These are phyloP conservation scores for Calameuta pallipes DNA, from an alignment of 2,888 invertebrate species.

Conservation along the genomic window DNA sequence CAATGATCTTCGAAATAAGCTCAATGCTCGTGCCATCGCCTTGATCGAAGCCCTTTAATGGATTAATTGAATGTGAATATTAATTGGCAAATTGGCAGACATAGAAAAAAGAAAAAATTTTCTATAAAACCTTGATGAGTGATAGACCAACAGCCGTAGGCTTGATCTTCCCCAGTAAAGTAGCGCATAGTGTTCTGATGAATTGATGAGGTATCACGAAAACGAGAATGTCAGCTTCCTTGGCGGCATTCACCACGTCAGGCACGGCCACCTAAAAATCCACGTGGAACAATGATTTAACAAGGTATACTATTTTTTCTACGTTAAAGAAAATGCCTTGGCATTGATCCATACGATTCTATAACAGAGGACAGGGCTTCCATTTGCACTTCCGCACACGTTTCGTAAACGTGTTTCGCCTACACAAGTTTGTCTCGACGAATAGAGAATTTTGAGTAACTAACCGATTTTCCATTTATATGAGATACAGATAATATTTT, in stretches of 20 bases:
- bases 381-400: constrained; percentile 1
- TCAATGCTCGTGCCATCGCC: constrained; percentile 68
- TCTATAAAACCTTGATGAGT: constrained; percentile 71
- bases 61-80: too few species aligned
- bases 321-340: neutral
- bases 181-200: constrained; percentile 69
- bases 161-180: constrained; percentile 72
- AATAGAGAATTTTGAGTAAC: too few species aligned
- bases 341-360: constrained; percentile 10
- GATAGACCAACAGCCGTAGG: constrained; percentile 72
- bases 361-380: neutral
- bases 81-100: neutral
- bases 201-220: constrained; percentile 80
- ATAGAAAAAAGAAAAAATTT: neutral
- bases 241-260: constrained; percentile 72
- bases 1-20: constrained; percentile 74
- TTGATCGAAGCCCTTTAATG: constrained; percentile 68
- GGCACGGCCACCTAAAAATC: constrained; percentile 72
- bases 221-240: constrained; percentile 74
- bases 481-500: too few species aligned
- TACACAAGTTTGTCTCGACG: neutral
- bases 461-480: too few species aligned
- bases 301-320: too few species aligned
- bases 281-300: too few species aligned
- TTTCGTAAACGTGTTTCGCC: neutral